Base-by-base conservation (phyloP, 2,888 invertebrate species). In the Ligdia adustata region DNA sequence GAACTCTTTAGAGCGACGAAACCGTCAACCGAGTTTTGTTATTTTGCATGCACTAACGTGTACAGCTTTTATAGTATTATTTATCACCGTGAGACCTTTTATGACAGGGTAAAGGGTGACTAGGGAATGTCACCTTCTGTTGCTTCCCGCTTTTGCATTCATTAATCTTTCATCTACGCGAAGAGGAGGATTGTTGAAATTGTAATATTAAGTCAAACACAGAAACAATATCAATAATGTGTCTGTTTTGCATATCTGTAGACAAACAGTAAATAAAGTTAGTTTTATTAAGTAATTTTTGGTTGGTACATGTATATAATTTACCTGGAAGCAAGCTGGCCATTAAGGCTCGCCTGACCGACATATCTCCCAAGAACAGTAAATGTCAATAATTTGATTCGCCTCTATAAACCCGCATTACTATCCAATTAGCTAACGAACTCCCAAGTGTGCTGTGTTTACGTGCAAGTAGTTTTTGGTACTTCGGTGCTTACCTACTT, bases 361-460 rank as follows among this genome's bases (percentile, higher is more conserved):
- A 31, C 34, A 41, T 47, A 47, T 47, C 13, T 47, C 47, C 37
- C 11, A 41, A 37, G 41, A 31, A 39, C 39, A 44, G 49, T 50
- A 48, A 52, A 44, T 49, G 32, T 50, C 67, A 66, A 69, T 69
- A 66, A 68, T 68, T 62, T 66, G 68, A 71, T 70, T 66, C 65
- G 65, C 57, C 53, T 48, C 58, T 62, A 66, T 72, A 67, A 71
- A 65, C 60, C 66, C 61, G 62, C 69, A 79, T 77, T 75, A 80
- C 71, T 68, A 68, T 64, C 70, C 79, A 77, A 85, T 83, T 82
- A 79, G 72, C 77, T 83, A 83, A 82, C 76, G 79, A 80, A 82
- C 73, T 72, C 68, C 75, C 74, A 70, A 78, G 81, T 75, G 74
- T 70, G 72, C 70, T 69, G 74, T 74, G 73, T 79, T 75, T 77